Evolutionary conservation across 53 echinoderm and acorn worm genomes (phyloP), one percentile per base, ranked within the genome.

Genomic region (Hippasteria phrygiana): DNA sequence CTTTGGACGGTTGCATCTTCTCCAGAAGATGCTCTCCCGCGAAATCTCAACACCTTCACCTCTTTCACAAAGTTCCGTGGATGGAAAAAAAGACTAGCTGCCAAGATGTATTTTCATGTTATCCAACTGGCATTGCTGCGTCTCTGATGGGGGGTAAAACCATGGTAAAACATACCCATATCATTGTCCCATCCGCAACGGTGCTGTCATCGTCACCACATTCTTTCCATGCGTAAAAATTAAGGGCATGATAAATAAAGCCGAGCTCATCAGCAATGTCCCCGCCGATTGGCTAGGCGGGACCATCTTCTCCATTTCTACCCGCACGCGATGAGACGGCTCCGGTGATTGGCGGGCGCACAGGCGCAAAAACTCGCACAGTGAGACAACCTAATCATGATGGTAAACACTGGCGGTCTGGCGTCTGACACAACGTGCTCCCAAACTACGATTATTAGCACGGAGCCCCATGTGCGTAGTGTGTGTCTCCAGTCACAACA

Each of bases 1-100:
- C 64, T 82, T 89, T 86, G 1, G 91, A 75, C 29, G 71, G 85
- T 82, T 86, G 86, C 74, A 85, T 78, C 56, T 90, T 90, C 71
- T 42, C 14, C 17, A 45, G n/a, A 41, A 53, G 56, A 87, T 55
- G 38, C 48, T n/a, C 42, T n/a, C 75, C 65, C 36, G 64, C 50
- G 35, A 36, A 42, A 17, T 83, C 36, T 64, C 6, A 9, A 22
- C 50, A 36, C 18, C 55, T 5, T 59, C 53, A 51, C 35, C 50
- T 71, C 7, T 38, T 34, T 40, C 70, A 85, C 70, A 85, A 70
- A 48, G 17, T 27, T n/a, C 13, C 37, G 36, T 35, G 20, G 36
- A 43, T 53, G 70, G 50, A 11, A 54, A 75, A 27, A 1, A 50
- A 5, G 47, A 11, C 1, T 50, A 14, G 46, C 5, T n/a, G 13